Evolutionary conservation across 2,113 vertebrate genomes (phyloP), one percentile per base, ranked within the genome.

Genomic region (Caloenas nicobarica): DNA sequence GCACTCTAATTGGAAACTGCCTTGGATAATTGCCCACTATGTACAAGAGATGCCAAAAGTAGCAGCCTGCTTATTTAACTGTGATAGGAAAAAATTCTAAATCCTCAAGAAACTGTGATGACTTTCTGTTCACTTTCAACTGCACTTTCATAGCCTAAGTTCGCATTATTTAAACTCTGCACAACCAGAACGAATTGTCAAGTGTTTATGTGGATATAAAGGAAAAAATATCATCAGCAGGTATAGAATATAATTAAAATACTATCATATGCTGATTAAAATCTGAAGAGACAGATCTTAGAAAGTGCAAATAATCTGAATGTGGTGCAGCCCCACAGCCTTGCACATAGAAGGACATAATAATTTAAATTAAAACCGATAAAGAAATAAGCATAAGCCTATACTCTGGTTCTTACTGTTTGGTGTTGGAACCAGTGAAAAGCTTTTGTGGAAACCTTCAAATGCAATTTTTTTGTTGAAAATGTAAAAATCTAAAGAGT

Each of bases 121-220:
- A 70, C 68, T 90, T 91, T 85, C 84, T 85, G 36, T 70, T 96
- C 50, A 62, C 85, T 91, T 94, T 91, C 58, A 91, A 24, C n/a
- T 50, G 23, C 24, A 71, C 24, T 83, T 92, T 53, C 44, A 68
- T 7, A 61, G 48, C 26, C 15, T 69, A 48, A 80, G 10, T 73
- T 93, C 3, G 1, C n/a, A 69, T 23, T 74, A 71, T 74, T 89
- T 74, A 85, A 90, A 84, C 17, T 56, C 72, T 54, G 19, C 40
- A 76, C 44, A 74, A 29, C 15, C 40, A 89, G 28, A 81, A 68
- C 7, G 57, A 92, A 76, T 26, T 80, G 23, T 58, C 36, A 94
- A 51, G 29, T 31, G 15, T 54, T 86, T 36, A 33, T 38, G 51
- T 50, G 53, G 23, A 51, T 91, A 80, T 54, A 77, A 85, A 80